These are phyloP conservation scores for Meandrina meandrites DNA, from an alignment of 92 coral and sea anemone genomes.

Conservation along the genomic window DNA sequence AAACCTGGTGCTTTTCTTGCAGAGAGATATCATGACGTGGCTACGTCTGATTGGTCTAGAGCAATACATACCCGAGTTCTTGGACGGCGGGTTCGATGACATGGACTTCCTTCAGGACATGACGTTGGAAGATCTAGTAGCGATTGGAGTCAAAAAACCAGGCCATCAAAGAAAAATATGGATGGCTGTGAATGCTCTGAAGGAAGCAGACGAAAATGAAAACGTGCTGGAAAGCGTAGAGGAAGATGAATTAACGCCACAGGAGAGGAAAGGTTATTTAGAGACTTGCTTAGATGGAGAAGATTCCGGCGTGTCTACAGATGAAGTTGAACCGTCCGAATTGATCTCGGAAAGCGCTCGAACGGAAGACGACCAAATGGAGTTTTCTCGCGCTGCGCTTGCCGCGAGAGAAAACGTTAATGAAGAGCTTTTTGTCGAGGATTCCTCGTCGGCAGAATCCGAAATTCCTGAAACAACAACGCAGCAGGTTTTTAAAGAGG, in stretches of 20 bases:
- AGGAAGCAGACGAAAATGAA: conserved; percentile 37
- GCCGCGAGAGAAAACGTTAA: background rate
- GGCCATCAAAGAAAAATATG: conserved; percentile 95
- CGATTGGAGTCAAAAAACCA: conserved; percentile 86
- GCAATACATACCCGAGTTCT: conserved; percentile 85
- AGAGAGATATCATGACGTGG: conserved; percentile 96
- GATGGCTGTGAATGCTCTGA: conserved; percentile 82
- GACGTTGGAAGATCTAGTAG: conserved; percentile 81
- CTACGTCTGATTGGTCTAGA: conserved; percentile 85
- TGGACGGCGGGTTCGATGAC: conserved; percentile 98
- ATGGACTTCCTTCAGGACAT: conserved; percentile 93
- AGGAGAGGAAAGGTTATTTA: conserved; percentile 42
- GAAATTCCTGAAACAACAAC: conserved; percentile 29
- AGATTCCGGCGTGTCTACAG: conserved; percentile 48
- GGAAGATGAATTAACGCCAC: background rate
- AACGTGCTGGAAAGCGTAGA: conserved; percentile 24
- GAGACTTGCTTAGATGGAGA: conserved; percentile 67
- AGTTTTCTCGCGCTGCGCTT: conserved; percentile 21
- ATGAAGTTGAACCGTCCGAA: conserved; percentile 37
- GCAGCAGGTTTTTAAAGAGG: background rate
- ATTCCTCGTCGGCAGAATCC: conserved; percentile 34
- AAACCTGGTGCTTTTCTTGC: background rate
- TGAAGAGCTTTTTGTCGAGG: conserved; percentile 27
- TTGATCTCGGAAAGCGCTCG: conserved; percentile 14
- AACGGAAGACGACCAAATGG: conserved; percentile 30